A percentile compares a stretch with the other conserved stretches of the same genome.
Evolutionary conservation across 92 coral and sea anemone species (phyloP).

Genomic region (Epizoanthus fatuus): DNA sequence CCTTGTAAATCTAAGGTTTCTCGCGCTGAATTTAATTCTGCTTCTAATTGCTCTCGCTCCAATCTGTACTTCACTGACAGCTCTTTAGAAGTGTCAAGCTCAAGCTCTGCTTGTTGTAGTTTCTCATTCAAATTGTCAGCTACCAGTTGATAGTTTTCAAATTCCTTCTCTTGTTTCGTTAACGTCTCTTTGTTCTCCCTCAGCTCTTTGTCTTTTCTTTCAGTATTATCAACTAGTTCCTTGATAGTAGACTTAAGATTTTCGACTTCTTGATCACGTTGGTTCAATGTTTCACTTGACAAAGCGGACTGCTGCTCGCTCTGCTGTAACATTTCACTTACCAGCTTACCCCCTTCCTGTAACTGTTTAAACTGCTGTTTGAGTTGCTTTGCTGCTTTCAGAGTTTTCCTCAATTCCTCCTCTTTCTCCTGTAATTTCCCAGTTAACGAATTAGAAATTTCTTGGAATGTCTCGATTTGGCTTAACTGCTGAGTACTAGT

Average conservation of each 20-base stretch:
- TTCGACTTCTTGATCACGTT: conserved; percentile 57
- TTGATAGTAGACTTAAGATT: conserved; percentile 52
- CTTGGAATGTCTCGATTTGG: conserved; percentile 59
- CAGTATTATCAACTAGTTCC: conserved; percentile 45
- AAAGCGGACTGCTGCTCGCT: conserved; percentile 49
- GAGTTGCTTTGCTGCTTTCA: conserved; percentile 64
- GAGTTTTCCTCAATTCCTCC: conserved; percentile 77
- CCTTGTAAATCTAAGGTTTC: conserved; percentile 58
- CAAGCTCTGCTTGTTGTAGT: conserved; percentile 67
- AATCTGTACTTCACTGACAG: conserved; percentile 50
- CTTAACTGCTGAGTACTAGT: conserved; percentile 62
- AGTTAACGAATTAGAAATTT: conserved; percentile 68
- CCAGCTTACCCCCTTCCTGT: conserved; percentile 62
- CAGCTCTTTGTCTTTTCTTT: conserved; percentile 59
- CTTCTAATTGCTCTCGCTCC: conserved; percentile 66
- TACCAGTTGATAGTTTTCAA: conserved; percentile 75
- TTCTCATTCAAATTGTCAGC: conserved; percentile 69
- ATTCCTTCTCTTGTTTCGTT: conserved; percentile 65
- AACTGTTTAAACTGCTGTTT: conserved; percentile 64
- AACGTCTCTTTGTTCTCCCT: conserved; percentile 48
- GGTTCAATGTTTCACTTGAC: conserved; percentile 46
- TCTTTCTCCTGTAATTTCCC: conserved; percentile 78
- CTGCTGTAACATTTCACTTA: conserved; percentile 61
- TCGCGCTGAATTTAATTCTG: conserved; percentile 49
- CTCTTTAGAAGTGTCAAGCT: conserved; percentile 63